Evolutionary conservation across 1,140 invertebrate species (phyloP), one percentile per base, ranked within the genome.

Genomic region (Aphidius gifuensis): DNA sequence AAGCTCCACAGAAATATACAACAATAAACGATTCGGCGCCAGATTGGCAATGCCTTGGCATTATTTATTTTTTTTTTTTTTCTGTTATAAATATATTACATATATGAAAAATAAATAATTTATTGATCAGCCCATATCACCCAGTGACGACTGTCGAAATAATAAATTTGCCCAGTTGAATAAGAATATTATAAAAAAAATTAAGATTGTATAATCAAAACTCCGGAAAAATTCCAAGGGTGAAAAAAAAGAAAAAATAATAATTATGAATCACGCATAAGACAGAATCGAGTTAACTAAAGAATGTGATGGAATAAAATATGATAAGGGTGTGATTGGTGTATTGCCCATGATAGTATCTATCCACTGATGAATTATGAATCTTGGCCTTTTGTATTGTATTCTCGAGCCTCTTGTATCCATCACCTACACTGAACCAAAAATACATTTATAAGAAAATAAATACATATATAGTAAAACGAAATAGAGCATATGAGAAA

Each of bases 241-340:
- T 32, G 23, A 32, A 32, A 4, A 32, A 40, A 42, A 21, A 51
- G 4, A 57, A 63, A 54, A 58, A 58, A 57, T 53, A 58, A 47
- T 54, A 62, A 62, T 62, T 50, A 62, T 43, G 39, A 32, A 53
- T 56, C 61, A 56, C 60, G 60, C 60, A 61, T 8, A 32, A 46
- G 51, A 32, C 23, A 32, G 23, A 32, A 32, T 32, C 23, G 4
- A 32, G 4, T 32, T 9, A 43, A 8, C 6, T 61, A 23, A n/a
- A 54, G 42, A 48, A 43, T 42, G 61, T 49, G 58, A 39, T n/a
- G 48, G 62, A 66, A 66, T 66, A 66, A 66, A 66, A 66, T 66
- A 66, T 66, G 65, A 64, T 66, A 46, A 44, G 45, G 49, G 56
- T 40, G 64, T 66, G 65, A 66, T 66, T 66, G 62, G 65, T 43